Evolutionary conservation across 2,888 invertebrate genomes (phyloP).

Genomic region (Pseudococcus viburni): DNA sequence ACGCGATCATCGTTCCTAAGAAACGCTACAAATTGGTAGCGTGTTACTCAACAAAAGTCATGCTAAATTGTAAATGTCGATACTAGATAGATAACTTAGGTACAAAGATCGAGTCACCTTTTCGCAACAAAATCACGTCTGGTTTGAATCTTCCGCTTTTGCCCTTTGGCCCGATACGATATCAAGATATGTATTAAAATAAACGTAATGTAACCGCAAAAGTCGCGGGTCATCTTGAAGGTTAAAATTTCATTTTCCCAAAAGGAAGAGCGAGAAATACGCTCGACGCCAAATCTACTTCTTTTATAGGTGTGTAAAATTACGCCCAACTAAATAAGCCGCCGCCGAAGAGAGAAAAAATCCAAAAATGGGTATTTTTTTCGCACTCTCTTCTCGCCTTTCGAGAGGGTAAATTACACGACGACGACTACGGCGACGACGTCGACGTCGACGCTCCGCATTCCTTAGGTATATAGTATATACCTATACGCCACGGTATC

Average conservation of each 20-base stretch:
- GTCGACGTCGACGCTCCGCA: not conserved
- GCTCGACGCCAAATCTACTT: constrained; percentile 8
- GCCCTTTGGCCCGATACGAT: no score
- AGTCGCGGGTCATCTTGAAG: constrained; percentile 30
- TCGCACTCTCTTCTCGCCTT: not conserved
- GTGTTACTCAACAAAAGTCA: no score
- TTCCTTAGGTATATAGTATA: not conserved
- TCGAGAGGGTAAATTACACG: not conserved
- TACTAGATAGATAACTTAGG: no score
- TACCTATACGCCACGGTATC: not conserved
- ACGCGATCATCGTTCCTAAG: no score
- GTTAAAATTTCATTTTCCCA: not conserved
- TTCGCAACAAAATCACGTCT: not conserved
- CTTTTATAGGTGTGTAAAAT: not conserved
- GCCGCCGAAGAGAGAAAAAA: not conserved
- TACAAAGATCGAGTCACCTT: not conserved
- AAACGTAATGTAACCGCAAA: not conserved
- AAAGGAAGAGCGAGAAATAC: not conserved
- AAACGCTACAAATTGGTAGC: no score
- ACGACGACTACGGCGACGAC: no score
- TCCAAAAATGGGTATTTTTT: constrained; percentile 25
- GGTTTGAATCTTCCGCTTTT: no score
- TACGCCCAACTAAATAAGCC: not conserved
- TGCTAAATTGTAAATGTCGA: no score
- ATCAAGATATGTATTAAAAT: no score